Percentiles rank a stretch among this genome's conserved stretches.
Conservation (phyloP, 2,888 invertebrate species). For the Magallana nippona region DNA sequence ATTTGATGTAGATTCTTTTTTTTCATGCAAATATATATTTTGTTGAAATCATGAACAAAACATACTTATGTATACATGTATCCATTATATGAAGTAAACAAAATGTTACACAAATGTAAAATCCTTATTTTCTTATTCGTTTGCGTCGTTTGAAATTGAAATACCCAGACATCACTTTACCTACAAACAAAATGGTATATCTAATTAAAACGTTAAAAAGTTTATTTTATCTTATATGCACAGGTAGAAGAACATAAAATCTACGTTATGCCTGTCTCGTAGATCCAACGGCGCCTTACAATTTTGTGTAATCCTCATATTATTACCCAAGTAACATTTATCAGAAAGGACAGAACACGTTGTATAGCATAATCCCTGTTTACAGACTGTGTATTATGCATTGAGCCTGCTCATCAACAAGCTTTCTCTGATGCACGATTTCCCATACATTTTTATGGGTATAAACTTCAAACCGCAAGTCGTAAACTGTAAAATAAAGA, state of each 20-base stretch:
- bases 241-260: not conserved
- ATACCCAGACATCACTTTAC: too few relatives aligned
- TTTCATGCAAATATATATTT: too few relatives aligned
- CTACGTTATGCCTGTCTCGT: not conserved
- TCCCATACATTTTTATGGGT: constrained; percentile 29
- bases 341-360: not conserved
- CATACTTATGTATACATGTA: too few relatives aligned
- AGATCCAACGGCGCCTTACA: not conserved
- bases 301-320: constrained; percentile 26
- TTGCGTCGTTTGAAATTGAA: too few relatives aligned
- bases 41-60: too few relatives aligned
- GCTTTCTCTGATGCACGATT: not conserved
- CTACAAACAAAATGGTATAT: too few relatives aligned
- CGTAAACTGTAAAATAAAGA: constrained; percentile 18
- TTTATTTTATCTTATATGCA: constrained; percentile 5
- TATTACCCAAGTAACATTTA: constrained; percentile 6
- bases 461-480: constrained; percentile 31
- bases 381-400: constrained; percentile 16
- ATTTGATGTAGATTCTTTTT: too few relatives aligned
- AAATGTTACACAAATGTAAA: too few relatives aligned
- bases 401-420: constrained; percentile 10
- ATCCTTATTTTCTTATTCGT: too few relatives aligned
- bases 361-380: not conserved
- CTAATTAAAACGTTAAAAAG: not conserved
- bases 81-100: too few relatives aligned